These are phyloP conservation scores for Rana temporaria DNA, from an alignment of 2,113 vertebrate species.

Conservation along the genomic window DNA sequence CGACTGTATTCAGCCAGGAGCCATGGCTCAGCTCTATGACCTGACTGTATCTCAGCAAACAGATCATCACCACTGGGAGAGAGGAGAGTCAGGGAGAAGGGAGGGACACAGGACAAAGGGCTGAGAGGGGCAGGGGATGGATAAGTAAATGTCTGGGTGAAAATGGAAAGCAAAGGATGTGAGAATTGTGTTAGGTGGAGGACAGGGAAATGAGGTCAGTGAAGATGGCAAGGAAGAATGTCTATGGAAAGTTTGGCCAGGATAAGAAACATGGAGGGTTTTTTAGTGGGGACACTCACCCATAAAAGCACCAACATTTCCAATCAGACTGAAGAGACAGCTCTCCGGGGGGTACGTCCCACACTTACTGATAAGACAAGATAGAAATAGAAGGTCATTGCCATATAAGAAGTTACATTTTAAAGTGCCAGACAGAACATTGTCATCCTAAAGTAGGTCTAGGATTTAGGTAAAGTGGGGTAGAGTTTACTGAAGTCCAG, in stretches of 20 bases:
- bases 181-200: neutral
- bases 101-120: neutral
- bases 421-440: too few relatives aligned
- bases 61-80: slow-evolving; percentile 85
- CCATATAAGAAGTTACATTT: too few relatives aligned
- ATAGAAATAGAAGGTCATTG: neutral
- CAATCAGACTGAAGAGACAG: slow-evolving; percentile 92
- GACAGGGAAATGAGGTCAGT: neutral
- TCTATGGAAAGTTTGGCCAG: neutral
- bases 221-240: neutral
- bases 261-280: neutral
- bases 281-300: slow-evolving; percentile 72
- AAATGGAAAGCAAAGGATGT: slow-evolving; percentile 9
- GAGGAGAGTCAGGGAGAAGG: slow-evolving; percentile 23
- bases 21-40: slow-evolving; percentile 85
- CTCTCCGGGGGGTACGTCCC: slow-evolving; percentile 91
- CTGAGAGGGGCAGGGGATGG: neutral
- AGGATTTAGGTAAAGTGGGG: too few relatives aligned
- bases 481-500: too few relatives aligned
- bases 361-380: slow-evolving; percentile 80
- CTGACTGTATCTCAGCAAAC: slow-evolving; percentile 88
- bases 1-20: slow-evolving; percentile 87
- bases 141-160: neutral
- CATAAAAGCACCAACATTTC: slow-evolving; percentile 92
- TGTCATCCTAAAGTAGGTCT: too few relatives aligned